These are phyloP conservation scores for Acestrorhynchus altus DNA, from an alignment of 2,797 vertebrate species.

Conservation along the genomic window DNA sequence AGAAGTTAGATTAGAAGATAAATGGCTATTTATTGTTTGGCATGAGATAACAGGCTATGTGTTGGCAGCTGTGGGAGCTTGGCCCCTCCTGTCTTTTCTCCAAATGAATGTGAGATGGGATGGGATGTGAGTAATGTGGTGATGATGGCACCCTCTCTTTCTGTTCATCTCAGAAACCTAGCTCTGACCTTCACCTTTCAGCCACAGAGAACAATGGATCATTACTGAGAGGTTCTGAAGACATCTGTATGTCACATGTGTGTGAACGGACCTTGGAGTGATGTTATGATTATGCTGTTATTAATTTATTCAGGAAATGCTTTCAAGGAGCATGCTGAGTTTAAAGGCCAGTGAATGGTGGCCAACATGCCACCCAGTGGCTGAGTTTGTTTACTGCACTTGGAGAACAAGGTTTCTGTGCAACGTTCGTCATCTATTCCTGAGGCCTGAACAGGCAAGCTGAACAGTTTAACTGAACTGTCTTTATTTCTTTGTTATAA, in stretches of 20 bases:
- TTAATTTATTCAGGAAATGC: slow-evolving; percentile 60
- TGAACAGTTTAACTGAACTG: not conserved
- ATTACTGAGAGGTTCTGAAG: slow-evolving; percentile 30
- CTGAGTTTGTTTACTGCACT: slow-evolving; percentile 39
- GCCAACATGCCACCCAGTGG: slow-evolving; percentile 56
- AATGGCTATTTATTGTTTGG: slow-evolving; percentile 66
- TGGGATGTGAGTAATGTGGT: slow-evolving; percentile 26
- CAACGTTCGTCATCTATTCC: not conserved
- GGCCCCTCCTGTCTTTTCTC: slow-evolving; percentile 6
- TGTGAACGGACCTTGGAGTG: slow-evolving; percentile 23
- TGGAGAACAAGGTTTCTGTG: slow-evolving; percentile 12
- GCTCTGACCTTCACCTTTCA: slow-evolving; percentile 27
- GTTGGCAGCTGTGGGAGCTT: slow-evolving; percentile 5
- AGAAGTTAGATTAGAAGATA: slow-evolving; percentile 43
- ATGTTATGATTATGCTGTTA: slow-evolving; percentile 52
- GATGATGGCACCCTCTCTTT: slow-evolving; percentile 2
- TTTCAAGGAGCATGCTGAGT: slow-evolving; percentile 52
- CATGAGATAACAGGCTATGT: slow-evolving; percentile 60
- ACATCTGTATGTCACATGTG: slow-evolving; percentile 50
- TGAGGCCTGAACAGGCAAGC: not conserved
- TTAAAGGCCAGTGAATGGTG: slow-evolving; percentile 37
- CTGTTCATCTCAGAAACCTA: slow-evolving; percentile 21
- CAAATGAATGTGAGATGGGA: not conserved
- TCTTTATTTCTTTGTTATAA: too few species aligned
- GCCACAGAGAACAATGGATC: slow-evolving; percentile 26